Evolutionary conservation across 2,113 vertebrate genomes (phyloP).

Genomic region (Artemisiospiza belli): DNA sequence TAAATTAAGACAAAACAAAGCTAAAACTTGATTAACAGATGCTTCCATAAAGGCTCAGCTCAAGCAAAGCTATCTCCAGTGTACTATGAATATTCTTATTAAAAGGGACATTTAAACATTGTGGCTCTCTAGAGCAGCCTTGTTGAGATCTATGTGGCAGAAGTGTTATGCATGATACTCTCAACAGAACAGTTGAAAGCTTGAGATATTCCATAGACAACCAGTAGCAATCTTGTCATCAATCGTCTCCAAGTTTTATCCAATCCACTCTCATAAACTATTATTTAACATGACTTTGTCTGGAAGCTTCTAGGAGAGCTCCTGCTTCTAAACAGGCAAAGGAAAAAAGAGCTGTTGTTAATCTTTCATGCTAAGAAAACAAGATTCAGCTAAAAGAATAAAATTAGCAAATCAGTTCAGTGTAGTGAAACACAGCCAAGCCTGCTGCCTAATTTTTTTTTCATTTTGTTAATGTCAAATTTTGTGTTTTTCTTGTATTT

Average conservation of each 20-base stretch:
- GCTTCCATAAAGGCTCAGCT: background rate
- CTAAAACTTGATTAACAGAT: background rate
- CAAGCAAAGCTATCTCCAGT: background rate
- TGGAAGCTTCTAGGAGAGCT: constrained; percentile 48
- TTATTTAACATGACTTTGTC: constrained; percentile 63
- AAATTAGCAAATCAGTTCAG: constrained; percentile 58
- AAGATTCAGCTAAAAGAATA: constrained; percentile 58
- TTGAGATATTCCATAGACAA: constrained; percentile 49
- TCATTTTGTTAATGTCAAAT: background rate
- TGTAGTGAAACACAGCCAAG: constrained; percentile 5
- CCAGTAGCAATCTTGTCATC: constrained; percentile 56
- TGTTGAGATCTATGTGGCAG: background rate
- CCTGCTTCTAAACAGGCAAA: constrained; percentile 23
- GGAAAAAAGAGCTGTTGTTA: constrained; percentile 15
- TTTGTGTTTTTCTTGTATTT: background rate
- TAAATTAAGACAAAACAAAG: background rate
- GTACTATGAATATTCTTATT: background rate
- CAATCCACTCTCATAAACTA: constrained; percentile 47
- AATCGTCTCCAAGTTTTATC: constrained; percentile 62
- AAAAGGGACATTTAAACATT: constrained; percentile 5
- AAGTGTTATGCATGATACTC: background rate
- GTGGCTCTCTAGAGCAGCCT: constrained; percentile 5
- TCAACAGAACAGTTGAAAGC: constrained; percentile 55
- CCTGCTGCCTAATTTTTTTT: background rate
- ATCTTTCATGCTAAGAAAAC: constrained; percentile 54